Evolutionary conservation across 2,113 vertebrate species (phyloP), one percentile per base, ranked within the genome.

Genomic region (Canis aureus): DNA sequence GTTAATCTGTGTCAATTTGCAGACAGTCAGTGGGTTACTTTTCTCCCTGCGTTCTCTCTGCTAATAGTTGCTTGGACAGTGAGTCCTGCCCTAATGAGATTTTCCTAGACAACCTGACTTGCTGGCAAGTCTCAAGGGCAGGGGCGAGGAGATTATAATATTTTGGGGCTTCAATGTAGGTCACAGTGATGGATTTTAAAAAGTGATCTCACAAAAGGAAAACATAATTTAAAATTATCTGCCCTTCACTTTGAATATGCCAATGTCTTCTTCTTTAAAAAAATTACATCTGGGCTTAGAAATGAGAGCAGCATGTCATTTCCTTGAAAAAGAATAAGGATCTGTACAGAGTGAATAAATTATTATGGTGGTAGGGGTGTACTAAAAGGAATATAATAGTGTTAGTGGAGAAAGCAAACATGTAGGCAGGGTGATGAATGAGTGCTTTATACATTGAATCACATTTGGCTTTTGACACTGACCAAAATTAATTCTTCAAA

Each of bases 1-100:
- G 89, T 93, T 97, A 91, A 95, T 96, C 96, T 96, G 49, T 97
- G 86, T 96, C 92, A 94, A 81, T 98, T 97, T 97, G 43, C 60
- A 95, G 83, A 66, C 69, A 95, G 69, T 96, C 89, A 86, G 83
- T 96, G 85, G 62, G 93, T 87, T 97, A 87, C 86, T 81, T 96
- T 92, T 92, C 62, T 96, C 62, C 22, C 64, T 92, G 59, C 32
- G 87, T 88, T 80, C 35, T 87, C 62, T 80, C 82, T 93, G 49
- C 76, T 95, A 97, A 93, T 71, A 85, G 57, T 80, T 95, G 57
- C 82, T 97, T 92, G 64, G 82, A 85, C 35, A 90, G 90, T 95
- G 57, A 81, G 4, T 57, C 32, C n/a, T 95, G 29, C 16, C 73
- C 69, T 96, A 97, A 98, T 97, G 92, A 97, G 89, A 94, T 96